Conservation (phyloP, 2,113 vertebrate species). For the Nannospalax galili region DNA sequence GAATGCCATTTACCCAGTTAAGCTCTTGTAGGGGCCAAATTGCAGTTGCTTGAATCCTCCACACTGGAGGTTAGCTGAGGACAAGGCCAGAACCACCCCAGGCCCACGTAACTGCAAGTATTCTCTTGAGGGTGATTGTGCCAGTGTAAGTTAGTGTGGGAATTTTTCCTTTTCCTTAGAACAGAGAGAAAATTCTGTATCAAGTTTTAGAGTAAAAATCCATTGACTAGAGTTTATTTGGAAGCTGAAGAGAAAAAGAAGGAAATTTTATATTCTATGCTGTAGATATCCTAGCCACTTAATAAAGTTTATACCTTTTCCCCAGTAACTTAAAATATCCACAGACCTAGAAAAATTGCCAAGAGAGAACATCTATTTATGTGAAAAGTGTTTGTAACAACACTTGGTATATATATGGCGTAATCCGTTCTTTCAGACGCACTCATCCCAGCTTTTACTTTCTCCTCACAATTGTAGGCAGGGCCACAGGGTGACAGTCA, state of each 20-base stretch:
- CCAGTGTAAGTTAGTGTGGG: rapidly evolving
- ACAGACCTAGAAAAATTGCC: conserved; percentile 34
- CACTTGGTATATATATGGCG: background rate
- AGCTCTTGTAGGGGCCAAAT: background rate
- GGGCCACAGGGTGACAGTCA: rapidly evolving
- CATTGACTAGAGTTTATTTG: background rate
- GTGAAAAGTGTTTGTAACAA: conserved; percentile 11
- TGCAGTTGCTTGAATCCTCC: background rate
- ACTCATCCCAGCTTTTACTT: background rate
- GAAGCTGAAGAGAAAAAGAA: background rate
- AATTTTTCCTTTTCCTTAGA: background rate
- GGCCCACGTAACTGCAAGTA: background rate
- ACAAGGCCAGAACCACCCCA: background rate
- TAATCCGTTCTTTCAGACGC: background rate
- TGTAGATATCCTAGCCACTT: background rate
- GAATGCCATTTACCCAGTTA: background rate
- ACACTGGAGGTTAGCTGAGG: background rate
- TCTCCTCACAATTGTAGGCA: background rate
- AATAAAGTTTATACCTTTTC: background rate
- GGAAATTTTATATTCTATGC: background rate
- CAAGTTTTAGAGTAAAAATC: background rate
- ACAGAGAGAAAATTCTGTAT: background rate
- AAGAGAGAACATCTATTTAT: conserved; percentile 33
- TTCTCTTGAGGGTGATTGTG: too few species aligned
- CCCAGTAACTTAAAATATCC: conserved; percentile 49